Evolutionary conservation across 2,888 invertebrate species (phyloP), one percentile per base, ranked within the genome.

Genomic region (Calameuta pallipes): DNA sequence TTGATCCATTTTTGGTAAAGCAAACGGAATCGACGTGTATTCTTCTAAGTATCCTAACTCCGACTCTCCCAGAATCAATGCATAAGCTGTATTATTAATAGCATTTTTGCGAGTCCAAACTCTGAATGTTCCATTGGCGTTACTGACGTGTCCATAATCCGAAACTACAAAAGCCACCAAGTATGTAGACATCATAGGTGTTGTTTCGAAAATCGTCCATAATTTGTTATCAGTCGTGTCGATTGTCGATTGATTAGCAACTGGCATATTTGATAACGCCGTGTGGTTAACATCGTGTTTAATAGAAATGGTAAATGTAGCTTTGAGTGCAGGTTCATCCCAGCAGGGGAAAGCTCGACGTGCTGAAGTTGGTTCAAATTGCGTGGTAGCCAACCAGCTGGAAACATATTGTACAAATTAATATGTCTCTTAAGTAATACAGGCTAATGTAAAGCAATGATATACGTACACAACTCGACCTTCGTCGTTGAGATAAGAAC

Each of bases 121-220:
- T 0, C 94, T 93, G 87, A 95, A 95, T 74, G 78, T 79, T 70
- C 79, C 73, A 41, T 85, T 84, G 84, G 92, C 95, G 80, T 94
- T 96, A 92, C 98, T 98, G 2, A 99, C 95, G 92, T 95, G 97
- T 90, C 99, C 98, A 91, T 97, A 98, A 92, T 99, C 98, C 41
- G 99, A 99, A 4, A 99, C 96, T 11, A 98, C 97, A 74, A 97
- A 96, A 0, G 98, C 98, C 76, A 99, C 96, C 82, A 99, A 93
- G 90, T 99, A 99, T 0, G 98, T 98, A 11, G 98, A 97, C 98
- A 99, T 99, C 80, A 97, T 93, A 1, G 98, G 98, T 1, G 98
- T 97, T 76, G 95, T 95, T 86, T 95, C 95, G 91, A 97, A 98
- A 34, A 56, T 74, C 13, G 84, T 84, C 82, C 80, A 82, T 15